phyloP scores from a whole-genome alignment of 2,113 vertebrate species.

The Sphaerodactylus townsendi region DNA sequence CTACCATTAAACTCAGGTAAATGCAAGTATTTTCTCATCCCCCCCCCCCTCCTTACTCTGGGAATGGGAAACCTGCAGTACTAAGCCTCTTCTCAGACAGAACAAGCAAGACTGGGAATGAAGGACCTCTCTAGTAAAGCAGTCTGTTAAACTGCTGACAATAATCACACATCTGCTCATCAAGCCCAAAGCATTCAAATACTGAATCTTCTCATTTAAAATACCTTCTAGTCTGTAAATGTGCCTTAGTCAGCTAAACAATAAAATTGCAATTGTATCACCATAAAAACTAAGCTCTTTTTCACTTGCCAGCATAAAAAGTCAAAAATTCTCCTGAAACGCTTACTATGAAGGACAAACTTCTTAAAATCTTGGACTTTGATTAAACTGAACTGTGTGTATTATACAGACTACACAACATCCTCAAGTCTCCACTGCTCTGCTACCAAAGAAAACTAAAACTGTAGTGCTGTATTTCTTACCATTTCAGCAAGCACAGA shows the following conservation, averaged over 20 bases:
- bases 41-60: background rate
- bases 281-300: too few relatives aligned
- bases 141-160: background rate
- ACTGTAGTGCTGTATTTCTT: background rate
- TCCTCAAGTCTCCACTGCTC: too few relatives aligned
- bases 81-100: background rate
- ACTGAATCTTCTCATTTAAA: too few relatives aligned
- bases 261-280: too few relatives aligned
- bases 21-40: background rate
- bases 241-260: too few relatives aligned
- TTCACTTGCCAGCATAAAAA: too few relatives aligned
- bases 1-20: background rate
- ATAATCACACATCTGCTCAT: background rate
- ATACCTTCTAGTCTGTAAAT: too few relatives aligned
- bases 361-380: too few relatives aligned
- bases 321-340: too few relatives aligned
- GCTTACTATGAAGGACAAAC: too few relatives aligned
- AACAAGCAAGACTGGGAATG: background rate
- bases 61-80: background rate
- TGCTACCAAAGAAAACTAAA: background rate
- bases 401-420: background rate
- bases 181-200: background rate
- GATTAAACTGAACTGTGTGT: background rate
- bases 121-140: background rate
- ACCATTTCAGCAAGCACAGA: background rate